A percentile compares a stretch with the other conserved stretches of the same genome.
Conservation (phyloP, 1,140 invertebrate species). For the Schlechtendalia chinensis region DNA sequence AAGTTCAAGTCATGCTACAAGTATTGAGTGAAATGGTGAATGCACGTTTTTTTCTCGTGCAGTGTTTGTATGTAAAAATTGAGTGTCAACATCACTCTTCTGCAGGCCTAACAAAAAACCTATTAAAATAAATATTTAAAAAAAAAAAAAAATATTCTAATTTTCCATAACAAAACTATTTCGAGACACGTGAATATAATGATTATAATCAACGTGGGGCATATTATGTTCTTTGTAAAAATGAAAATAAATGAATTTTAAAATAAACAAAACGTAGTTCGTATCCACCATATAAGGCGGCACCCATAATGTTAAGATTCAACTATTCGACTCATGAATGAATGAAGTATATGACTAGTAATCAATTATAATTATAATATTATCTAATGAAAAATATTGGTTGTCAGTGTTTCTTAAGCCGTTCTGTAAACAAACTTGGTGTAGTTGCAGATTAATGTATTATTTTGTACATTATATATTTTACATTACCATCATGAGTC, state of each 20-base stretch:
- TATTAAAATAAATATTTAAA: slow-evolving; percentile 13
- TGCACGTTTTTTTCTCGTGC: slow-evolving; percentile 16
- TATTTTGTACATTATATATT: neutral
- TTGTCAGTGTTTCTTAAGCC: neutral
- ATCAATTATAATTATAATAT: neutral
- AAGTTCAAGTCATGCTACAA: slow-evolving; percentile 38
- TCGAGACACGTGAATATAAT: neutral
- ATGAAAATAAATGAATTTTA: neutral
- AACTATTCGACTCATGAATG: neutral
- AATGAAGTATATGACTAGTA: neutral
- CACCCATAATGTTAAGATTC: neutral
- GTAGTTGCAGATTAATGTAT: neutral
- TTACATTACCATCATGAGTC: neutral
- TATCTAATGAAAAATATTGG: neutral
- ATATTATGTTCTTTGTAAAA: neutral
- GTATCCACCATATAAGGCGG: neutral
- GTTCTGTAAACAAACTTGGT: neutral
- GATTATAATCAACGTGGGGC: neutral
- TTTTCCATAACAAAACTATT: neutral
- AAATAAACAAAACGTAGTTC: neutral
- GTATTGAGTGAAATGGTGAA: slow-evolving; percentile 29
- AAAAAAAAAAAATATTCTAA: neutral
- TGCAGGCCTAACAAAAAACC: neutral
- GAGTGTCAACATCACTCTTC: neutral
- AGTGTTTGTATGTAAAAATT: neutral